Percentiles rank a stretch among this genome's conserved stretches.
These are phyloP conservation scores for Myrmophylax atrothorax DNA, from an alignment of 2,113 vertebrate genomes.

Conservation along the genomic window DNA sequence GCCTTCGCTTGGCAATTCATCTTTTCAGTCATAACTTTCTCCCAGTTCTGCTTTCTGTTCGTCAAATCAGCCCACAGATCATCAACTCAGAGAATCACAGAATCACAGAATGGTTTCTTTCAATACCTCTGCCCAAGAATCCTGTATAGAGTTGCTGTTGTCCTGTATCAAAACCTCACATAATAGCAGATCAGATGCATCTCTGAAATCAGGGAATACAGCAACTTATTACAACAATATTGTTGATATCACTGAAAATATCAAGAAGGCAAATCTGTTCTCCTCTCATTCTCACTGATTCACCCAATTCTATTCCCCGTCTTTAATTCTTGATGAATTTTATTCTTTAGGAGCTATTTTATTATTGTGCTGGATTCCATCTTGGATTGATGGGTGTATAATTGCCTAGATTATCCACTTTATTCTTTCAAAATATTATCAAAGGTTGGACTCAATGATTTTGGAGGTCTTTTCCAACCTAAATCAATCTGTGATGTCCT, in stretches of 20 bases:
- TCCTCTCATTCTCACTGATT: not conserved
- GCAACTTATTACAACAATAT: not conserved
- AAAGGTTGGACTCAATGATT: not conserved
- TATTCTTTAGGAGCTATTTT: not conserved
- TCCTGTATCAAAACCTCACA: not conserved
- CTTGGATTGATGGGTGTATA: not conserved
- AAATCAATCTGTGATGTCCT: not conserved
- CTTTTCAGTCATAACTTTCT: not conserved
- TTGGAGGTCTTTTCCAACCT: not conserved
- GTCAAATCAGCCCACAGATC: not conserved
- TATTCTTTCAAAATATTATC: not conserved
- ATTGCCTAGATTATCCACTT: not conserved
- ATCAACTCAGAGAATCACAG: not conserved
- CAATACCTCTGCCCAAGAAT: not conserved
- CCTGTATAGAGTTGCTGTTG: not conserved
- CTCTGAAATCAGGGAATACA: not conserved
- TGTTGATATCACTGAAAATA: not conserved
- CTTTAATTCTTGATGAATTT: not conserved
- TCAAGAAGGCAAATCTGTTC: not conserved
- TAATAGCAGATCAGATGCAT: not conserved
- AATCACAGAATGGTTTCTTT: not conserved
- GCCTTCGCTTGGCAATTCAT: not conserved
- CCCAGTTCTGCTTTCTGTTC: not conserved
- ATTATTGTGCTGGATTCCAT: not conserved
- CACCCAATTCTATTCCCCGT: not conserved